Base-by-base conservation (phyloP, 30 jellyfish, hydroid and myxozoan species). In the Chironex yamaguchii region DNA sequence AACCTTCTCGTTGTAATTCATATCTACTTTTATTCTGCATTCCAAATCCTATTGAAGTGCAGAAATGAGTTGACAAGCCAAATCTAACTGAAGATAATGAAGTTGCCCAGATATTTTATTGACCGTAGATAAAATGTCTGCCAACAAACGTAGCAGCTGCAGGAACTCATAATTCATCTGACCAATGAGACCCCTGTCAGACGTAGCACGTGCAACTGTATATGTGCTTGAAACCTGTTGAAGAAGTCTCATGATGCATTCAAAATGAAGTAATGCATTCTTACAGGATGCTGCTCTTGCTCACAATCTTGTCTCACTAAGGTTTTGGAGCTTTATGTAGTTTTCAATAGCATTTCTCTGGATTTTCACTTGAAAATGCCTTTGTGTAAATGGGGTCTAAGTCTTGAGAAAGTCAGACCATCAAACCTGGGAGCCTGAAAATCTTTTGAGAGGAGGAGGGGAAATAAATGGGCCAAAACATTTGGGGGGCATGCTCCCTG, bases 221-320 rank as follows among this genome's bases (percentile, higher is more conserved):
- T 64, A 36, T 64, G 26, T 50, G 29, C 29, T 36, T 64, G 77
- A 64, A 17, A 64, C 77, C 77, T 64, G 77, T 21, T 23, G 14
- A 36, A 64, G 77, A 64, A 64, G 77, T 64, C 77, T 64, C 77
- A 64, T 64, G 77, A 64, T 2, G 29, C 77, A 64, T 64, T 64
- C 62, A 64, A 64, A 64, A 64, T 50, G 73, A 58, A 58, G 73
- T 64, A 64, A 64, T 4, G 77, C 62, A 50, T 3, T 28, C 11
- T 26, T 23, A 50, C 77, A 64, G 77, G 48, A 64, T 50, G 26
- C 14, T 64, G 77, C 77, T 64, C 77, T 64, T 64, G 77, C 77
- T 17, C 77, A 64, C 77, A 36, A 64, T 58, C 73, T 58, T 23
- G 73, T 58, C 73, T 58, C 27, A 64, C 48, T 21, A 64, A 64